These are phyloP conservation scores for Hydrozoanthus tunicans DNA, from an alignment of 64 coral and sea anemone genomes.

Conservation along the genomic window DNA sequence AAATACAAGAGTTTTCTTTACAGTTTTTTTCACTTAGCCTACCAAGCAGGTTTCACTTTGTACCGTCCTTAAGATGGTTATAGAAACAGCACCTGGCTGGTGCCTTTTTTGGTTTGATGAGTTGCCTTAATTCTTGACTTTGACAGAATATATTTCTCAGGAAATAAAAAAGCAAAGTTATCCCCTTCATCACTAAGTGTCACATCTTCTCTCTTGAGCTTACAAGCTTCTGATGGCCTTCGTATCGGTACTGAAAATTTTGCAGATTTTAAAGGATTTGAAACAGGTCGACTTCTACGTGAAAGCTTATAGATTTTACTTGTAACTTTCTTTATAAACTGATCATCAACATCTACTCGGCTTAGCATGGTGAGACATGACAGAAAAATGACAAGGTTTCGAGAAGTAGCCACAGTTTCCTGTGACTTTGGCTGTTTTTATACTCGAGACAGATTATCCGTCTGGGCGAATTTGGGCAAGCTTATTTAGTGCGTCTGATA, in stretches of 20 bases:
- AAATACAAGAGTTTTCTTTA: too few species aligned
- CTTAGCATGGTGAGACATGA: not conserved
- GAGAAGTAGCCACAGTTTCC: too few species aligned
- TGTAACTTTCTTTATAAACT: slow-evolving; percentile 5
- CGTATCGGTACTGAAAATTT: not conserved
- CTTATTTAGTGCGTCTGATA: too few species aligned
- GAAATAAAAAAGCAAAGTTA: not conserved
- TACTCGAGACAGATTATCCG: too few species aligned
- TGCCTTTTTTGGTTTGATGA: slow-evolving; percentile 31
- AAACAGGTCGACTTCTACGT: slow-evolving; percentile 1
- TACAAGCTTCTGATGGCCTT: not conserved
- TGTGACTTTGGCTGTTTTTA: too few species aligned
- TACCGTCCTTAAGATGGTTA: not conserved
- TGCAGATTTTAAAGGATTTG: slow-evolving; percentile 31
- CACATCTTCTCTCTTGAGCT: not conserved
- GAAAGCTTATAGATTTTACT: not conserved
- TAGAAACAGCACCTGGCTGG: not conserved
- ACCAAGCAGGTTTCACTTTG: too few species aligned
- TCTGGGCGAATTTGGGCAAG: too few species aligned
- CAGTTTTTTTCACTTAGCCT: too few species aligned
- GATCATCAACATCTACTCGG: slow-evolving; percentile 21
- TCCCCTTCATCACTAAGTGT: not conserved
- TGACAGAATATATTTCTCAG: slow-evolving; percentile 30
- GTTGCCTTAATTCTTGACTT: slow-evolving; percentile 41
- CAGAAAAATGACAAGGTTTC: too few species aligned